These are phyloP conservation scores for Dynastes grantii DNA, from an alignment of 2,888 invertebrate genomes.

Conservation along the genomic window DNA sequence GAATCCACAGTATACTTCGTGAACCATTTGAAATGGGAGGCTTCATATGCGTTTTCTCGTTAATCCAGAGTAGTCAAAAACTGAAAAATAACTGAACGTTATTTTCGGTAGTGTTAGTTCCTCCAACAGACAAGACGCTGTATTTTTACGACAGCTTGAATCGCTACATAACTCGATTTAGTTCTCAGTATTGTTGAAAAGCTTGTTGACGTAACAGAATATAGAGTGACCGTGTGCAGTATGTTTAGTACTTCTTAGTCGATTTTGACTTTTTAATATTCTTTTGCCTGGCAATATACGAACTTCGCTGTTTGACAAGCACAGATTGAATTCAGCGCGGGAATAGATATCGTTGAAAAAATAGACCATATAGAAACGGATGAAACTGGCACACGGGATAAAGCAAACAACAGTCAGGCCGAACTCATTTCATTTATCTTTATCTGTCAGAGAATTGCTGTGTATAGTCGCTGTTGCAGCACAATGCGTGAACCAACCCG, in stretches of 20 bases:
- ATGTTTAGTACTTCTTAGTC: background rate
- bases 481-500: conserved; percentile 48
- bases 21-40: too few species aligned
- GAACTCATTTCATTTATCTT: conserved; percentile 58
- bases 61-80: too few species aligned
- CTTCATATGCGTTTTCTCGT: too few species aligned
- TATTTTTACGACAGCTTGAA: too few species aligned
- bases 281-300: conserved; percentile 10
- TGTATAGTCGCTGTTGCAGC: conserved; percentile 48
- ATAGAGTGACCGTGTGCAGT: too few species aligned
- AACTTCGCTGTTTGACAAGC: conserved; percentile 43
- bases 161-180: too few species aligned
- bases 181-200: too few species aligned
- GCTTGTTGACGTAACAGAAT: too few species aligned
- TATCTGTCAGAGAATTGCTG: conserved; percentile 54
- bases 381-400: conserved; percentile 51
- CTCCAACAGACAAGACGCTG: too few species aligned
- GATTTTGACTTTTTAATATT: conserved; percentile 40
- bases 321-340: conserved; percentile 48
- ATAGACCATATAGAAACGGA: conserved; percentile 51
- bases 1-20: too few species aligned
- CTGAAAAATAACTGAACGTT: too few species aligned
- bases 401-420: conserved; percentile 51
- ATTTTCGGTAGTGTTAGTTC: too few species aligned
- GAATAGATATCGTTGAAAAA: conserved; percentile 51